Conservation (phyloP, 1,140 invertebrate genomes). For the Caerostris extrusa region DNA sequence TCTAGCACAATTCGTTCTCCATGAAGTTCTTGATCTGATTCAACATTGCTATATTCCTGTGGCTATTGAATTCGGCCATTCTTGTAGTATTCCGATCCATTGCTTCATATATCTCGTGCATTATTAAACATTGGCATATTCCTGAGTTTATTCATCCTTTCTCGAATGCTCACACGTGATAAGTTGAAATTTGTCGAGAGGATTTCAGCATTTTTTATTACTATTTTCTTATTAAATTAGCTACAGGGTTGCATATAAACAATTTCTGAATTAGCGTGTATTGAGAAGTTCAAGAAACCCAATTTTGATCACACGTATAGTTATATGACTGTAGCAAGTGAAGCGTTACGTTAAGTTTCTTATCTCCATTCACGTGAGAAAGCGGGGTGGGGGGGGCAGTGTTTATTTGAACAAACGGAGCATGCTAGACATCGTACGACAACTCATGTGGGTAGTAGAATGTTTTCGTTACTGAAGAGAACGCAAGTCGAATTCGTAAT, state of each 20-base stretch:
- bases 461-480: not conserved
- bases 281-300: not conserved
- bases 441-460: not conserved
- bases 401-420: conserved; percentile 35
- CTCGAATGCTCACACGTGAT: no score
- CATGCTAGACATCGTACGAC: not conserved
- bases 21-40: no score
- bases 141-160: no score
- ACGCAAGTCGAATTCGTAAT: not conserved
- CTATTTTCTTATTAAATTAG: not conserved
- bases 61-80: no score
- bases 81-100: no score
- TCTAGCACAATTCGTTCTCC: no score
- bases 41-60: no score
- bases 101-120: no score
- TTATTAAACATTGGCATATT: no score
- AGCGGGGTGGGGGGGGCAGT: not conserved
- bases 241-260: not conserved
- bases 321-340: not conserved
- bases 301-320: not conserved
- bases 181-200: no score
- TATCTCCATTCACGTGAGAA: not conserved
- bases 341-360: not conserved
- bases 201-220: not conserved
- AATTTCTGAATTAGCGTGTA: not conserved